phyloP scores from a whole-genome alignment of 2,113 vertebrate species.

The Limanda limanda region DNA sequence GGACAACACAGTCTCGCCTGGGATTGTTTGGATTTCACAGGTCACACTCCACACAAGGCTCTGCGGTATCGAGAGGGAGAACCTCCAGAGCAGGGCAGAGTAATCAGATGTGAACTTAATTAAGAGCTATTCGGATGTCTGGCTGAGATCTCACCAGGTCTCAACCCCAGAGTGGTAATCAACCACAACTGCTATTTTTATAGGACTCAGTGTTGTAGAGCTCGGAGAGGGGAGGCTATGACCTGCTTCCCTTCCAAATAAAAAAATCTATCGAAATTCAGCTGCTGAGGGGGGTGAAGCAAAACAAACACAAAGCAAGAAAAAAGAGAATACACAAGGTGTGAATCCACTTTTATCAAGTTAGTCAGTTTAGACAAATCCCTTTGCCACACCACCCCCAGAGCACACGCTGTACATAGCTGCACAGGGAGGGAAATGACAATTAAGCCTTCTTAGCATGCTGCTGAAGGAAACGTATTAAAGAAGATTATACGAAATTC shows the following conservation, averaged over 20 bases:
- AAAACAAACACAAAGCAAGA: constrained; percentile 22
- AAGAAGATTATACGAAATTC: constrained; percentile 78
- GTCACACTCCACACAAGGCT: constrained; percentile 39
- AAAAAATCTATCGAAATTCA: constrained; percentile 40
- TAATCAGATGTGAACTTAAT: constrained; percentile 68
- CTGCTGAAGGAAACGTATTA: constrained; percentile 61
- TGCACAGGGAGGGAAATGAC: constrained; percentile 49
- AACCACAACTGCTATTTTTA: constrained; percentile 62
- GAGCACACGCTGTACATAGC: constrained; percentile 31
- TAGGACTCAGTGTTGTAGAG: neutral
- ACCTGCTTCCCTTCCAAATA: constrained; percentile 39
- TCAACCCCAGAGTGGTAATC: constrained; percentile 54
- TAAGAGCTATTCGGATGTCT: constrained; percentile 64
- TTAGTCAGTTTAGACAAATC: constrained; percentile 63
- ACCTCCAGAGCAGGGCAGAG: constrained; percentile 32
- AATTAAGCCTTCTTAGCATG: constrained; percentile 74
- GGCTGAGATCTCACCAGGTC: constrained; percentile 62
- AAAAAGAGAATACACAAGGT: constrained; percentile 32
- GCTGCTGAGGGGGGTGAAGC: constrained; percentile 6
- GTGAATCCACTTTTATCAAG: constrained; percentile 54
- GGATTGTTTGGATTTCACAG: constrained; percentile 34
- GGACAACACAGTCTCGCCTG: constrained; percentile 22
- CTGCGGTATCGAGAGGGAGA: constrained; percentile 23
- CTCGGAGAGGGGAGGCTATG: constrained; percentile 17
- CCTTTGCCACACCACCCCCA: constrained; percentile 29